A percentile compares a stretch with the other conserved stretches of the same genome.
Evolutionary conservation across 2,888 invertebrate genomes (phyloP).

Genomic region (Drosophila percnosoma): DNA sequence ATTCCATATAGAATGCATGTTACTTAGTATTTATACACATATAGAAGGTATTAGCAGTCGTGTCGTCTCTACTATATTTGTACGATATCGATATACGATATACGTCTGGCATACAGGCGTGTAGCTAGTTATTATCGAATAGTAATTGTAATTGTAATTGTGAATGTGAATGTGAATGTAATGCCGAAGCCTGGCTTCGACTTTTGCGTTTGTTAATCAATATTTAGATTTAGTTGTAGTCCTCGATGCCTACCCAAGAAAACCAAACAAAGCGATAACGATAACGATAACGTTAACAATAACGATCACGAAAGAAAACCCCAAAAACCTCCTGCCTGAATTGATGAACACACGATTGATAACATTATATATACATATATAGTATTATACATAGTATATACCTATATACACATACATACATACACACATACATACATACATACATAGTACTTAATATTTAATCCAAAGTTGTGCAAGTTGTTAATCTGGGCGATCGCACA

Average conservation of each 20-base stretch:
- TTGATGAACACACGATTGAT: conserved; percentile 15
- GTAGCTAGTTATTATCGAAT: conserved; percentile 35
- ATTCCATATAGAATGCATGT: conserved; percentile 19
- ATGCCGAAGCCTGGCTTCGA: conserved; percentile 63
- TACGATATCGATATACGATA: neutral
- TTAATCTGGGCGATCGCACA: conserved; percentile 27
- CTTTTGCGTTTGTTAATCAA: conserved; percentile 43
- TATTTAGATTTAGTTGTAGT: conserved; percentile 38
- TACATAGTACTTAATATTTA: conserved; percentile 10
- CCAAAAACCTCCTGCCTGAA: conserved; percentile 9
- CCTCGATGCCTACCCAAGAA: conserved; percentile 23
- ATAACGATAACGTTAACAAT: conserved; percentile 5
- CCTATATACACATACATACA: neutral
- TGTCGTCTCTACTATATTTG: neutral
- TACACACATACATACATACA: neutral
- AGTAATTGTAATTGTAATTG: conserved; percentile 7
- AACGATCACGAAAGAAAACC: neutral
- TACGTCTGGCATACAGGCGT: neutral
- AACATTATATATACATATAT: neutral
- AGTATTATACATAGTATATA: conserved; percentile 6
- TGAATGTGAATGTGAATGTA: conserved; percentile 6
- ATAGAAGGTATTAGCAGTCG: neutral
- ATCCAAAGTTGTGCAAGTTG: conserved; percentile 36
- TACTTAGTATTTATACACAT: conserved; percentile 7
- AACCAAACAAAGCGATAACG: neutral